Evolutionary conservation across 2,113 vertebrate genomes (phyloP).

Genomic region (Nansenia antarctica): DNA sequence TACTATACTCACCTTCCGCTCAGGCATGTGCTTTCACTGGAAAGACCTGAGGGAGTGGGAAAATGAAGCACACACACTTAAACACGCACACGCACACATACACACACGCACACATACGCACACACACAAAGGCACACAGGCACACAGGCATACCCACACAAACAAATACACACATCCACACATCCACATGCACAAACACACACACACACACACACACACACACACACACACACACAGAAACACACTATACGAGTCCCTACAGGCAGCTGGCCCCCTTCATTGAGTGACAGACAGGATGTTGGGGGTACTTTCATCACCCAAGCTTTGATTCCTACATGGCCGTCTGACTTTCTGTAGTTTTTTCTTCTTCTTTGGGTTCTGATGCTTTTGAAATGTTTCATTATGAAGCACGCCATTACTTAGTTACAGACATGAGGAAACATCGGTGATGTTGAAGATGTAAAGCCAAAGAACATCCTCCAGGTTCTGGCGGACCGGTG

Average conservation of each 20-base stretch:
- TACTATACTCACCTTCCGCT: neutral
- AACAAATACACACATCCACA: neutral
- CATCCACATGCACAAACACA: conserved; percentile 6
- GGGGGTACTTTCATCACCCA: conserved; percentile 49
- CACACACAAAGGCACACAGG: too few relatives aligned
- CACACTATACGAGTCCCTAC: conserved; percentile 46
- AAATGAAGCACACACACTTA: neutral
- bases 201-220: neutral
- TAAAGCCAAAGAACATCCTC: conserved; percentile 7
- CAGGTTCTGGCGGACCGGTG: conserved; percentile 6
- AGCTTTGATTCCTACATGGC: conserved; percentile 46
- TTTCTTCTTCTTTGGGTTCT: conserved; percentile 33
- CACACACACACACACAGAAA: conserved; percentile 23
- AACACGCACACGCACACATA: conserved; percentile 1
- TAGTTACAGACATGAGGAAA: conserved; percentile 7
- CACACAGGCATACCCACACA: too few relatives aligned
- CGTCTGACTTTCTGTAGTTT: neutral
- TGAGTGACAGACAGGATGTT: conserved; percentile 54
- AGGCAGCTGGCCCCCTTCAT: conserved; percentile 38
- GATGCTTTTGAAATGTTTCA: conserved; percentile 35
- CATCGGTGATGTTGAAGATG: conserved; percentile 17
- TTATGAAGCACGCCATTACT: neutral
- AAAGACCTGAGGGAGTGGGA: too few relatives aligned
- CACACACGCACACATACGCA: neutral
- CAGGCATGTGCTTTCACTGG: neutral